These are phyloP conservation scores for Pterophyllum scalare DNA, from an alignment of 2,113 vertebrate genomes.

Conservation along the genomic window DNA sequence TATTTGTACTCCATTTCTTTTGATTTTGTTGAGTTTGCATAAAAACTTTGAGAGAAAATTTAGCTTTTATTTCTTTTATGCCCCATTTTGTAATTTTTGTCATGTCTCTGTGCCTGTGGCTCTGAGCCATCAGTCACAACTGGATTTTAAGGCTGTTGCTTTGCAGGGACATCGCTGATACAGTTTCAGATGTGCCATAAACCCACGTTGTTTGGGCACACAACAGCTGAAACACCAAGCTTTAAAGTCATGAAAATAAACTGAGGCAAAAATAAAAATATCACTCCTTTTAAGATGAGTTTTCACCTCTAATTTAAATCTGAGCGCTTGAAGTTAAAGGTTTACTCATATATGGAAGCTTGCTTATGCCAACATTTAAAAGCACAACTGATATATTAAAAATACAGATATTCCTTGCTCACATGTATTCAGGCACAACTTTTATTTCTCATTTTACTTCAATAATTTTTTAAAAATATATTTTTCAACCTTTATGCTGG, in stretches of 20 bases:
- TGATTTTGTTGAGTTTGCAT: not conserved
- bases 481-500: not conserved
- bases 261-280: too few relatives aligned
- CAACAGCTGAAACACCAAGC: not conserved
- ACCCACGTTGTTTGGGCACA: not conserved
- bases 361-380: not conserved
- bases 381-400: not conserved
- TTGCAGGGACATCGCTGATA: not conserved
- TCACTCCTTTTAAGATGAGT: not conserved
- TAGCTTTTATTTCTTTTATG: not conserved
- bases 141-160: too few relatives aligned
- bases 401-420: not conserved
- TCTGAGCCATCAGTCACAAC: too few relatives aligned
- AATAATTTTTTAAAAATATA: not conserved
- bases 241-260: not conserved
- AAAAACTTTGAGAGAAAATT: not conserved
- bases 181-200: not conserved
- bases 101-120: not conserved
- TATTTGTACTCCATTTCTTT: not conserved
- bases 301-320: too few relatives aligned
- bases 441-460: not conserved
- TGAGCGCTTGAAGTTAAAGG: not conserved
- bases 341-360: not conserved
- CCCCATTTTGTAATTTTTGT: not conserved
- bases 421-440: not conserved